These are phyloP conservation scores for Papilio aristodemus DNA, from an alignment of 1,140 invertebrate species.

Conservation along the genomic window DNA sequence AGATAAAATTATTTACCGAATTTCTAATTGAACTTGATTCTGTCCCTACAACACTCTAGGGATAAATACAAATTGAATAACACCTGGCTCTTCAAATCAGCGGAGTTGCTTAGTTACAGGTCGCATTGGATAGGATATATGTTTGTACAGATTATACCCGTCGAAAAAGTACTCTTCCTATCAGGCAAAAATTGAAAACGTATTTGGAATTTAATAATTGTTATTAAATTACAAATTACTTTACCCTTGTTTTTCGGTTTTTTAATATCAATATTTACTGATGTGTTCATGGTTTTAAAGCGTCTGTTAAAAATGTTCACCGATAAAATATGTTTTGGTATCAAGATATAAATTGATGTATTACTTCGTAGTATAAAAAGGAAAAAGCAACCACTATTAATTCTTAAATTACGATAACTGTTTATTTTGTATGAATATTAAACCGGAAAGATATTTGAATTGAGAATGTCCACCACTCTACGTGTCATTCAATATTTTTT, in stretches of 20 bases:
- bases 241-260: background rate
- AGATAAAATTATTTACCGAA: too few species aligned
- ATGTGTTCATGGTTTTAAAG: background rate
- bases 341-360: background rate
- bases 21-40: too few species aligned
- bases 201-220: too few species aligned
- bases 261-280: background rate
- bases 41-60: too few species aligned
- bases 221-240: background rate
- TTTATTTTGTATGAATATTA: slow-evolving; percentile 6
- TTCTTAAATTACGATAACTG: background rate
- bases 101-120: too few species aligned
- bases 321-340: background rate
- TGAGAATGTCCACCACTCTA: background rate
- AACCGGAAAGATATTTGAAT: background rate
- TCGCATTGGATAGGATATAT: too few species aligned
- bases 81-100: too few species aligned
- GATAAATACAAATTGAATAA: too few species aligned
- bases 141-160: too few species aligned
- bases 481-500: background rate
- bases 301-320: background rate
- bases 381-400: background rate
- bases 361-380: background rate
- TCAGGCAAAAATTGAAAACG: too few species aligned
- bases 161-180: too few species aligned